These are phyloP conservation scores for Cettia cetti DNA, from an alignment of 2,113 vertebrate genomes.

Conservation along the genomic window DNA sequence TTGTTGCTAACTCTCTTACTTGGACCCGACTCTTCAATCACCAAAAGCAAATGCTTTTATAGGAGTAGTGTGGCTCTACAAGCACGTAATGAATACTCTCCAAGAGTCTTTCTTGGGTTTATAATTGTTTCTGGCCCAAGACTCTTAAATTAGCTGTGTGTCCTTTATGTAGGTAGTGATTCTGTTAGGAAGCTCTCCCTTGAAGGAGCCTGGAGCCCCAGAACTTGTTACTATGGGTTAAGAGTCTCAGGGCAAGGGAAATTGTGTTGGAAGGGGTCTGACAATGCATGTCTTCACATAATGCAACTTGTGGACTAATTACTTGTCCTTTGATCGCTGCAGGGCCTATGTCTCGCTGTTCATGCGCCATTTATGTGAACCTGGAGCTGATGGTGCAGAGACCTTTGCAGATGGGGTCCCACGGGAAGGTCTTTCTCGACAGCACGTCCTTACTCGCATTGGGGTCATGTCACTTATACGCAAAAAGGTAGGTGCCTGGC, in stretches of 20 bases:
- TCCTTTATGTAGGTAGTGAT: neutral
- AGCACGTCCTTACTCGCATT: slow-evolving; percentile 95
- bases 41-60: neutral
- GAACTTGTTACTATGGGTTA: neutral
- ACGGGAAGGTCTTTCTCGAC: slow-evolving; percentile 92
- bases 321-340: neutral
- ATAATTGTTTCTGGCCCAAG: neutral
- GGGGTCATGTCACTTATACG: slow-evolving; percentile 98
- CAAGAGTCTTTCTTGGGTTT: neutral
- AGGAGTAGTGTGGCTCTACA: neutral
- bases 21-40: neutral
- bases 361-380: slow-evolving; percentile 97
- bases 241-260: accelerated
- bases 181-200: neutral
- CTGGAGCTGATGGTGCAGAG: slow-evolving; percentile 95
- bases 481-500: slow-evolving; percentile 83
- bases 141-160: neutral
- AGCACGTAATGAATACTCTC: neutral
- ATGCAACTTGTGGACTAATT: neutral
- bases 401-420: slow-evolving; percentile 97
- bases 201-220: neutral
- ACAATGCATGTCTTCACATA: neutral
- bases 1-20: neutral
- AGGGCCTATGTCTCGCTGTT: slow-evolving; percentile 97
- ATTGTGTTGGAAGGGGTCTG: neutral